Conservation (phyloP, 2,797 vertebrate species). For the Syngnathus rostellatus region DNA sequence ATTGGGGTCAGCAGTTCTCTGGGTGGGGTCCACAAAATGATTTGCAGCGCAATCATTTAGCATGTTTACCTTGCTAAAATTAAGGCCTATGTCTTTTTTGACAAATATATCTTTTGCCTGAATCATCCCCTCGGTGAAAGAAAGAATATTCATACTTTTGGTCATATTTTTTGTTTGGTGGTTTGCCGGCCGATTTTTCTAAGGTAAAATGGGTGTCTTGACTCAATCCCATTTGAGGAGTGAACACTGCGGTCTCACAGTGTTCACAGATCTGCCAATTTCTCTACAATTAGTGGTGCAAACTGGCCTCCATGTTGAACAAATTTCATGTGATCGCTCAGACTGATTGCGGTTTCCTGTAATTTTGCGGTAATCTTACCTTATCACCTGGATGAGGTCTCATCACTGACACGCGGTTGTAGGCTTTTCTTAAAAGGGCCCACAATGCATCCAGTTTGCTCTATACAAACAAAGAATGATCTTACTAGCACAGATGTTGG, state of each 20-base stretch:
- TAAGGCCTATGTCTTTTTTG: too few relatives aligned
- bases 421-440: slow-evolving; percentile 87
- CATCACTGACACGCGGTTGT: slow-evolving; percentile 95
- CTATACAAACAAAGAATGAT: slow-evolving; percentile 55
- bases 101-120: too few relatives aligned
- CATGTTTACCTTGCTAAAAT: background rate
- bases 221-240: background rate
- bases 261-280: slow-evolving; percentile 51
- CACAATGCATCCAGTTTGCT: slow-evolving; percentile 91
- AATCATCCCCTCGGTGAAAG: too few relatives aligned
- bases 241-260: slow-evolving; percentile 21
- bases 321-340: background rate
- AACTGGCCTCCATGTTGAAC: slow-evolving; percentile 1
- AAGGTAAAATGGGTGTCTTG: background rate
- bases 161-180: background rate
- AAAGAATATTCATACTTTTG: background rate
- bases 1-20: background rate
- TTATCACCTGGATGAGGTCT: slow-evolving; percentile 94
- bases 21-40: background rate
- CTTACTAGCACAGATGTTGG: background rate
- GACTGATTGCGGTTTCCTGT: background rate
- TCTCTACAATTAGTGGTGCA: slow-evolving; percentile 27
- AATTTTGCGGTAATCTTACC: slow-evolving; percentile 64
- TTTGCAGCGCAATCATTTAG: background rate
- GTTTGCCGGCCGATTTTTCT: background rate